Conservation (phyloP, 2,797 vertebrate species). For the Taeniopygia guttata region DNA sequence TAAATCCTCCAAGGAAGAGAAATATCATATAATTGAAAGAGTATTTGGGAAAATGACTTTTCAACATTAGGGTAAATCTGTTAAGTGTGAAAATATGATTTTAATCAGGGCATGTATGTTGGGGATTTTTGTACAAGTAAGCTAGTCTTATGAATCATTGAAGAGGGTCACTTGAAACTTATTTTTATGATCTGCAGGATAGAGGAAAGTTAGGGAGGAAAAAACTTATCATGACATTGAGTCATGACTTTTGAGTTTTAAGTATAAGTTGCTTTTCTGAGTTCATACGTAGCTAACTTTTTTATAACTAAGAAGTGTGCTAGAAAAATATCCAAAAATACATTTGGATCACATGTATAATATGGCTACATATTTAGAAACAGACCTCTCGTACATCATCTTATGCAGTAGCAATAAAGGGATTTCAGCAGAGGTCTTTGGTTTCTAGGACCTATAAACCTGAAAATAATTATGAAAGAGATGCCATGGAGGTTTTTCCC, state of each 20-base stretch:
- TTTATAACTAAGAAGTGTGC: background rate
- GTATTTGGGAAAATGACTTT: constrained; percentile 9
- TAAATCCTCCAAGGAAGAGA: background rate
- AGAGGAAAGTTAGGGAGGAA: background rate
- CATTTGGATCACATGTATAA: background rate
- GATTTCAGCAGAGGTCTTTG: background rate
- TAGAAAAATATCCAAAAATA: background rate
- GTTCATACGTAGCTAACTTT: background rate
- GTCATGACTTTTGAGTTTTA: background rate
- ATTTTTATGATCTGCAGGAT: background rate
- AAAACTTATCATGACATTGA: background rate
- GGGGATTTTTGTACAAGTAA: background rate
- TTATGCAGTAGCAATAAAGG: background rate
- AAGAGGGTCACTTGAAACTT: background rate
- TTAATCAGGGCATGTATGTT: background rate
- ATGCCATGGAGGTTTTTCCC: background rate
- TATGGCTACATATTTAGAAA: background rate
- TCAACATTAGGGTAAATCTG: background rate
- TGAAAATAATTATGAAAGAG: background rate
- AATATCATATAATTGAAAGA: background rate
- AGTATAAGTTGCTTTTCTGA: background rate
- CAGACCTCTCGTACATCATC: background rate
- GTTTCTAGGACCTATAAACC: background rate
- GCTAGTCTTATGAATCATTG: background rate
- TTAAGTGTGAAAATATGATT: background rate